These are phyloP conservation scores for Microctenopoma steveboyesi DNA, from an alignment of 2,797 vertebrate genomes.

Conservation along the genomic window DNA sequence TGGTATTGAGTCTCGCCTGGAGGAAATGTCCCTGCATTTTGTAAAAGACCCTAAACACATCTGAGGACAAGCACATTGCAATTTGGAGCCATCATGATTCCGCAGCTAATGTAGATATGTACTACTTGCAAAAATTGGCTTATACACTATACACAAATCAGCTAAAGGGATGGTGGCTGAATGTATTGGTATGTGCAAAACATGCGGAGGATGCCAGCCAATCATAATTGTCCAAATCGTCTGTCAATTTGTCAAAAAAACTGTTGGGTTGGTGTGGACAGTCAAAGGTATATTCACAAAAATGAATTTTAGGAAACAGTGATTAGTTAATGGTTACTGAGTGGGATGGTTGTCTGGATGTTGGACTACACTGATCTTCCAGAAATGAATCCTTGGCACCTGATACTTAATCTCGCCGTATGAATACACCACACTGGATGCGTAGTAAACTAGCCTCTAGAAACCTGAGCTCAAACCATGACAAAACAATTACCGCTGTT, in stretches of 20 bases:
- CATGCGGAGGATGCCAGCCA: neutral
- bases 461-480: conserved; percentile 51
- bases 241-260: neutral
- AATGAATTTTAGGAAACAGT: neutral
- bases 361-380: conserved; percentile 18
- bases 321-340: neutral
- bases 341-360: conserved; percentile 14
- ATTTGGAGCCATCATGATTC: conserved; percentile 1
- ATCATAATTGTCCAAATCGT: too few relatives aligned
- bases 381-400: conserved; percentile 22
- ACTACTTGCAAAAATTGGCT: neutral
- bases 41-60: conserved; percentile 46
- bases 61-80: conserved; percentile 10
- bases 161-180: too few relatives aligned
- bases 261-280: neutral
- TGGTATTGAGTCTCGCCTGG: conserved; percentile 46
- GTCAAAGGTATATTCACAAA: neutral
- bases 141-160: neutral
- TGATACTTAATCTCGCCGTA: conserved; percentile 40
- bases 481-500: conserved; percentile 37
- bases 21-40: conserved; percentile 38
- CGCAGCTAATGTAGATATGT: conserved; percentile 1
- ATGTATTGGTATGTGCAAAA: too few relatives aligned
- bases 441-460: conserved; percentile 35
- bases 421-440: conserved; percentile 49